Base-by-base conservation (phyloP, 2,888 invertebrate genomes). In the Mayetiola destructor region DNA sequence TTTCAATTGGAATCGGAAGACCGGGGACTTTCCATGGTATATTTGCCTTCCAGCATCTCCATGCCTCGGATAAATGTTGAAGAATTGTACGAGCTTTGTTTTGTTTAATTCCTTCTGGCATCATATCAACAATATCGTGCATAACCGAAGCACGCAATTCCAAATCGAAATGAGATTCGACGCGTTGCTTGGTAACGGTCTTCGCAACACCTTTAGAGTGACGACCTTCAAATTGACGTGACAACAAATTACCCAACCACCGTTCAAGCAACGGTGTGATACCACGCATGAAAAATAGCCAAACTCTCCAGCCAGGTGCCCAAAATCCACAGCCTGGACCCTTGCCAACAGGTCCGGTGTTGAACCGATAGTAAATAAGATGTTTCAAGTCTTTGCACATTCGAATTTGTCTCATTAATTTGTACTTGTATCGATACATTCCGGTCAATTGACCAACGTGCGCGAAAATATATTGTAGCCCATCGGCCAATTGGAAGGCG, bases 381-480 rank as follows among this genome's bases (percentile, higher is more conserved):
- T 99, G 99, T 69, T 99, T 99, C 64, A 99, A 76, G 76, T 99
- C 99, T 74, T 99, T 99, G 79, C 99, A 99, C 99, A 99, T 99
- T 56, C 99, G 78, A 64, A 99, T 97, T 75, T 97, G 97, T 67
- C 94, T 79, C 96, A 97, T 97, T 57, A 97, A 77, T 72, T 97
- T 97, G 75, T 97, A 97, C 68, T 94, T 94, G 77, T 97, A 97
- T 29, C 99, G 80, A 76, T 99, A 99, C 99, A 99, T 99, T 70
- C 99, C 99, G 0, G 99, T 99, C 59, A 99, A 76, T 71, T 99
- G 99, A 1, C 99, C 99, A 9, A 99, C 97, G 68, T 99, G 99
- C 1, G 99, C 94, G 71, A 99, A 99, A 61, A 99, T 93, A 71
- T 99, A 99, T 73, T 99, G 99, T 37, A 99, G 75, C 10, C 99